Conservation (phyloP, 2,888 invertebrate species). For the Chymomyza procnemis region DNA sequence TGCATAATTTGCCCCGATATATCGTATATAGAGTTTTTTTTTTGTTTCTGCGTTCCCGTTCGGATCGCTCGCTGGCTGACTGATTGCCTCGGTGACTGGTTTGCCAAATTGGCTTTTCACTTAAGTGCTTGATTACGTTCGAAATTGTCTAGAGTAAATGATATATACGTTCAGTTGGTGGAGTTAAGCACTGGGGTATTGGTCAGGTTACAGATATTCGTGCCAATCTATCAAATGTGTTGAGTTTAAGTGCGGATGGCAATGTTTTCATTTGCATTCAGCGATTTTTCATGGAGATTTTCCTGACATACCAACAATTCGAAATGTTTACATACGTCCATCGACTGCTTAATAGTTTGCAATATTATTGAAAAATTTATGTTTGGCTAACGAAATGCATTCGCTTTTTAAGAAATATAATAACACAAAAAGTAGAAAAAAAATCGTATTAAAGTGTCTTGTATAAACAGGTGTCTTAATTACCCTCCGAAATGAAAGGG, state of each 20-base stretch:
- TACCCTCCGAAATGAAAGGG: no score
- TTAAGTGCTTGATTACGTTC: slow-evolving; percentile 20
- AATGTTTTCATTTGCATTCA: slow-evolving; percentile 1
- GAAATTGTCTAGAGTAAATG: slow-evolving; percentile 14
- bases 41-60: not conserved
- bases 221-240: not conserved
- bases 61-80: not conserved
- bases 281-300: not conserved
- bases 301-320: not conserved
- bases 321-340: not conserved
- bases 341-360: not conserved
- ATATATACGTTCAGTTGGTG: not conserved
- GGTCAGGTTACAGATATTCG: not conserved
- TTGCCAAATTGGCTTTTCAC: slow-evolving; percentile 14
- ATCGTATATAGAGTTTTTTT: not conserved
- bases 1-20: slow-evolving; percentile 43
- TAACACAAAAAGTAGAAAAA: no score
- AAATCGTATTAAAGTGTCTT: no score
- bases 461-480: no score
- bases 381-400: not conserved
- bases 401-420: not conserved
- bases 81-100: slow-evolving; percentile 17
- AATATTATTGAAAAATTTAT: not conserved
- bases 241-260: not conserved
- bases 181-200: not conserved